A percentile compares a stretch with the other conserved stretches of the same genome.
Evolutionary conservation across 1,140 invertebrate species (phyloP).

Genomic region (Zaprionus vittiger): DNA sequence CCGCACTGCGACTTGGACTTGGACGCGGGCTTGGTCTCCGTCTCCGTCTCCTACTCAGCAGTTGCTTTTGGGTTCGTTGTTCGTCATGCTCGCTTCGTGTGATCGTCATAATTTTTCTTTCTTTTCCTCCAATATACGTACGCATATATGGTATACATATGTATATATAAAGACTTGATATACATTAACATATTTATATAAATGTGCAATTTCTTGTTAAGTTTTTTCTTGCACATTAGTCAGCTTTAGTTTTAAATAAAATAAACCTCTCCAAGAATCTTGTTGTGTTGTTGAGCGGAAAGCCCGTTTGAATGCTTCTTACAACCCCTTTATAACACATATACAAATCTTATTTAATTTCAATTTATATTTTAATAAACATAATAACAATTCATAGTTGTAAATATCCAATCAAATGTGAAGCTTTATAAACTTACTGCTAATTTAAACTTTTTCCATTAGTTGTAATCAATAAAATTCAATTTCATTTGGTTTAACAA

Average conservation of each 20-base stretch:
- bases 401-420: too few species aligned
- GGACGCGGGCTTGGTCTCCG: slow-evolving; percentile 7
- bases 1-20: slow-evolving; percentile 1
- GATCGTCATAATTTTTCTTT: slow-evolving; percentile 59
- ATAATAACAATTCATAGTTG: too few species aligned
- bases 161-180: not conserved
- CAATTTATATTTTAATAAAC: too few species aligned
- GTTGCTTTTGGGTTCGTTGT: slow-evolving; percentile 72
- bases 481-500: too few species aligned
- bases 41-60: slow-evolving; percentile 26
- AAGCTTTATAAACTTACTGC: too few species aligned
- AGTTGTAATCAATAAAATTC: too few species aligned
- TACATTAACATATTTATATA: not conserved
- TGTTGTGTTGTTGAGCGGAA: too few species aligned
- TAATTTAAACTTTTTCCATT: too few species aligned
- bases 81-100: slow-evolving; percentile 79
- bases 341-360: too few species aligned
- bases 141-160: slow-evolving; percentile 5
- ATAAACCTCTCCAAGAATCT: too few species aligned
- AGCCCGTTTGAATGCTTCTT: too few species aligned
- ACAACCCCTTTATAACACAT: too few species aligned
- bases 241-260: not conserved
- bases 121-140: slow-evolving; percentile 7
- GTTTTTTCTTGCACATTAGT: not conserved
- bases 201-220: not conserved